A percentile compares a stretch with the other conserved stretches of the same genome.
Evolutionary conservation across 2,888 invertebrate genomes (phyloP).

Genomic region (Ptychoptera albimana): DNA sequence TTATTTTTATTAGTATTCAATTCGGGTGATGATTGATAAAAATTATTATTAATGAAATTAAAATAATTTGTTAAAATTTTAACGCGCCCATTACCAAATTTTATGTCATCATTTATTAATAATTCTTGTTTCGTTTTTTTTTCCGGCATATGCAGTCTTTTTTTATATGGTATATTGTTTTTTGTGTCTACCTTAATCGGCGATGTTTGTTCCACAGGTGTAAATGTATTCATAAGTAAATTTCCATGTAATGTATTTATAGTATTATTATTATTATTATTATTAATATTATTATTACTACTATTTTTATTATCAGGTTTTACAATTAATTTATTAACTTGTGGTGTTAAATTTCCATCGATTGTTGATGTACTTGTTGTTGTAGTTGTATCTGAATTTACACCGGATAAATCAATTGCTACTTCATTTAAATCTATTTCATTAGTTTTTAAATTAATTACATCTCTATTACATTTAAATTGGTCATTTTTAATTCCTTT

Average conservation of each 20-base stretch:
- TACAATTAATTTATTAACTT: constrained; percentile 1
- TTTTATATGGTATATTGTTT: too few species aligned
- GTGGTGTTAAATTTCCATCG: constrained; percentile 1
- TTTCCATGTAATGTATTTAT: constrained; percentile 13
- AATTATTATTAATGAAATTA: constrained; percentile 12
- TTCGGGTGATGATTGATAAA: constrained; percentile 15
- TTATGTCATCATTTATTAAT: too few species aligned
- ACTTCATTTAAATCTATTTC: constrained; percentile 9
- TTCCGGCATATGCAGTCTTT: too few species aligned
- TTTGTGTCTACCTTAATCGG: too few species aligned
- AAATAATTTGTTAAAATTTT: too few species aligned
- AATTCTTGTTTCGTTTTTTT: too few species aligned
- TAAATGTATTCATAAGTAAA: constrained; percentile 14
- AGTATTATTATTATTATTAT: constrained; percentile 6
- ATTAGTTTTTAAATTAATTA: not conserved
- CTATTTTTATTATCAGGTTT: not conserved
- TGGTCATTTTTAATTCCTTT: constrained; percentile 1
- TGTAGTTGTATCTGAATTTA: constrained; percentile 16
- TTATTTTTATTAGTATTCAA: constrained; percentile 15
- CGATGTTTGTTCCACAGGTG: not conserved
- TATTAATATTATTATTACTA: not conserved
- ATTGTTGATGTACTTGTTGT: constrained; percentile 1
- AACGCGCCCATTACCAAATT: too few species aligned
- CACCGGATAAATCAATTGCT: constrained; percentile 22
- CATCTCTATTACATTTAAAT: not conserved